Percentiles rank a stretch among this genome's conserved stretches.
Conservation (phyloP, 2,888 invertebrate species). For the Fissipunctia ypsillon region DNA sequence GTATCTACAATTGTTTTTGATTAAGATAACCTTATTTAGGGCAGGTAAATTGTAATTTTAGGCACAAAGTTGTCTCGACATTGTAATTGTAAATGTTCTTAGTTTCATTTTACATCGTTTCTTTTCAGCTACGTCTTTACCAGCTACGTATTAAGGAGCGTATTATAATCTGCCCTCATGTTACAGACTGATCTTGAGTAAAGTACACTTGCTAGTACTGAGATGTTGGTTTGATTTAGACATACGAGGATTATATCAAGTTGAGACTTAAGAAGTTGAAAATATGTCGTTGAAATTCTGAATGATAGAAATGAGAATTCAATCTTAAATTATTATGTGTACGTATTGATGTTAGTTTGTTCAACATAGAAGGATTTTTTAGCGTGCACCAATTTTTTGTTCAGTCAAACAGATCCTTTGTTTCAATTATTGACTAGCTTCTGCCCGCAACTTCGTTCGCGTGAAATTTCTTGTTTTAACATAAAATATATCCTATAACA, state of each 20-base stretch:
- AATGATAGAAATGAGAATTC: background rate
- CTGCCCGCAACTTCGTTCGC: too few relatives aligned
- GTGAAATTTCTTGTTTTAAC: too few relatives aligned
- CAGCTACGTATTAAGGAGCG: background rate
- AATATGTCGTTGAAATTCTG: background rate
- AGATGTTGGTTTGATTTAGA: constrained; percentile 18
- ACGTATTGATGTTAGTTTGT: background rate
- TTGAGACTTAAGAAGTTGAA: background rate
- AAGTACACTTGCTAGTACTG: constrained; percentile 1
- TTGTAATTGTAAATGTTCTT: constrained; percentile 10
- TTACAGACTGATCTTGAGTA: constrained; percentile 1
- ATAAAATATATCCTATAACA: too few relatives aligned
- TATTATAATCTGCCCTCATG: constrained; percentile 5
- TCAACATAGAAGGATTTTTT: background rate
- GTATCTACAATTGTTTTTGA: constrained; percentile 47
- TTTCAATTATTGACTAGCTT: background rate
- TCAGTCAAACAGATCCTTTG: background rate
- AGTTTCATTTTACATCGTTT: constrained; percentile 10
- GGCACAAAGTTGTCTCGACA: constrained; percentile 13
- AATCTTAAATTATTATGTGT: background rate
- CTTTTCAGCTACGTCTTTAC: background rate
- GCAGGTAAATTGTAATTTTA: constrained; percentile 31
- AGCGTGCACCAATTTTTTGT: background rate
- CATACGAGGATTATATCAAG: constrained; percentile 7
- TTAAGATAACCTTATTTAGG: constrained; percentile 30